Conservation (phyloP, 2,113 vertebrate genomes). For the Pogonocichla stellata region DNA sequence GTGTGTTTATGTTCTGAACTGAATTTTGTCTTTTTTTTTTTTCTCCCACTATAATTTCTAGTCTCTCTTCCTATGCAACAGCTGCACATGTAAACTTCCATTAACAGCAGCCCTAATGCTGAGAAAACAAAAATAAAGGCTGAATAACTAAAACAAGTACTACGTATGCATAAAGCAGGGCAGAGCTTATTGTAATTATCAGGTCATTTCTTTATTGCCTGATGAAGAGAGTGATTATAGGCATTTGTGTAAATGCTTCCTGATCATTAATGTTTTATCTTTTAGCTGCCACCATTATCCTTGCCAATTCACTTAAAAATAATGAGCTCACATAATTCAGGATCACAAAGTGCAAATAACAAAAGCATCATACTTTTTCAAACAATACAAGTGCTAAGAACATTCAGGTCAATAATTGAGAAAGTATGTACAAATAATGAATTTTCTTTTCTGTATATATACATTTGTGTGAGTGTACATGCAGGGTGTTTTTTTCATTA, state of each 20-base stretch:
- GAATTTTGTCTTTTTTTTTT: neutral
- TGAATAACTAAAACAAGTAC: neutral
- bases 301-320: neutral
- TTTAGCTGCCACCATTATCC: neutral
- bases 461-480: neutral
- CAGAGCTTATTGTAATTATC: neutral
- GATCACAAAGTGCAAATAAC: neutral
- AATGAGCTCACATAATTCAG: neutral
- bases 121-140: neutral
- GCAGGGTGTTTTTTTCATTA: neutral
- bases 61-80: neutral
- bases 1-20: neutral
- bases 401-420: neutral
- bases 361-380: neutral
- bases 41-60: neutral
- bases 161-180: neutral
- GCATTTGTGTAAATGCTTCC: neutral
- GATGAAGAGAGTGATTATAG: neutral
- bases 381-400: neutral
- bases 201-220: neutral
- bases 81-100: neutral
- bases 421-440: neutral
- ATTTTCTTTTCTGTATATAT: neutral
- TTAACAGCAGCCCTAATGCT: neutral
- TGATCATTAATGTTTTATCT: neutral